Percentiles rank a stretch among this genome's conserved stretches.
phyloP scores from a whole-genome alignment of 2,113 vertebrate genomes.

The Cisticola juncidis region DNA sequence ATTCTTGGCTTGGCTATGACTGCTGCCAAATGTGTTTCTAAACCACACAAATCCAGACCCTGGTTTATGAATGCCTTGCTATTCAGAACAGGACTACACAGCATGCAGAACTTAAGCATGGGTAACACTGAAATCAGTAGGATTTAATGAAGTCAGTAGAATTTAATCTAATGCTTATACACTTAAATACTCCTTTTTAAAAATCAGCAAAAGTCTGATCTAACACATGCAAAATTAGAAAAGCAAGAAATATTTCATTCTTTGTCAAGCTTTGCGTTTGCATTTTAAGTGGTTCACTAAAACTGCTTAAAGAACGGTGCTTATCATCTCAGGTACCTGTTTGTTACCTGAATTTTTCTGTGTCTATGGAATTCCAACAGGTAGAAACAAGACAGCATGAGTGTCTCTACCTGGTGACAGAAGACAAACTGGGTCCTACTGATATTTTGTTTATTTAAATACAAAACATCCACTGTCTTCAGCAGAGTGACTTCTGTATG shows the following conservation, averaged over 20 bases:
- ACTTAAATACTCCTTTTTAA: neutral
- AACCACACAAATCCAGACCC: neutral
- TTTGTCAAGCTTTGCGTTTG: neutral
- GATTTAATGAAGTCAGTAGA: neutral
- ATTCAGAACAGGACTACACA: neutral
- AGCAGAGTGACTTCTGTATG: neutral
- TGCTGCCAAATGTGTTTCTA: neutral
- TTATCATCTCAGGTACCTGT: neutral
- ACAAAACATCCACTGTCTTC: neutral
- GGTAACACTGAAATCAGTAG: neutral
- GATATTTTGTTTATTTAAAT: neutral
- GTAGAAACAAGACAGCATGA: neutral
- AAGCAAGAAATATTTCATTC: neutral
- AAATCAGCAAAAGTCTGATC: neutral
- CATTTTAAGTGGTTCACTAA: neutral
- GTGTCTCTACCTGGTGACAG: neutral
- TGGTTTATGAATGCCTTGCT: neutral
- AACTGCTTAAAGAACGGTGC: neutral
- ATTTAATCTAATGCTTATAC: neutral
- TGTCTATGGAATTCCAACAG: neutral
- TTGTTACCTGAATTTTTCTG: slow-evolving; percentile 15
- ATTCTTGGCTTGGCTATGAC: neutral
- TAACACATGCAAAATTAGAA: neutral
- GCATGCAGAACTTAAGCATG: neutral
- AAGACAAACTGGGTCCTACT: neutral